phyloP scores from a whole-genome alignment of 2,797 vertebrate species.

The Sternarchorhynchus goeldii region DNA sequence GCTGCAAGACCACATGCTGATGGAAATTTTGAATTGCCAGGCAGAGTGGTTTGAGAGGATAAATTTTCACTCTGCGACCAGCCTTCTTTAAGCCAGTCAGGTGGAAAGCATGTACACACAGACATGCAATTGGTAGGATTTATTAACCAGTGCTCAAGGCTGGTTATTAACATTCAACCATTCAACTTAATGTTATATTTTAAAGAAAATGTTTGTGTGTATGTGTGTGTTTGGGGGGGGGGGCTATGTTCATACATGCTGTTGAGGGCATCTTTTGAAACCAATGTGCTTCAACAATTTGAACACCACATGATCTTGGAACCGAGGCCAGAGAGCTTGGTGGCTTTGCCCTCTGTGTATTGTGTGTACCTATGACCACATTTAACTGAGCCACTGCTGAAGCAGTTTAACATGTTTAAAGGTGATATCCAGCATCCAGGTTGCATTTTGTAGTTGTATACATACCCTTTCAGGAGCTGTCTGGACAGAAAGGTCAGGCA shows the following conservation, averaged over 20 bases:
- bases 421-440: background rate
- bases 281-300: conserved; percentile 11
- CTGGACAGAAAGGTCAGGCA: background rate
- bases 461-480: background rate
- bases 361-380: background rate
- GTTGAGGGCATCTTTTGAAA: conserved; percentile 4
- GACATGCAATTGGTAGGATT: background rate
- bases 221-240: conserved; percentile 7
- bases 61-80: conserved; percentile 58
- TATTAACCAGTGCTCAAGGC: background rate
- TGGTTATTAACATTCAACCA: background rate
- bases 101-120: background rate
- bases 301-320: conserved; percentile 32
- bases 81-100: conserved; percentile 54
- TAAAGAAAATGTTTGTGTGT: conserved; percentile 9
- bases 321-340: background rate
- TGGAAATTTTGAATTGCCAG: conserved; percentile 60
- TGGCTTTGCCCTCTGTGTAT: background rate
- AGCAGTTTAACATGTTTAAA: background rate
- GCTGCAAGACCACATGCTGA: conserved; percentile 41
- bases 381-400: background rate
- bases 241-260: background rate
- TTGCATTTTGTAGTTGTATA: background rate
- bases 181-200: conserved; percentile 6
- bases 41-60: conserved; percentile 67